Evolutionary conservation across 2,797 vertebrate genomes (phyloP), one percentile per base, ranked within the genome.

Genomic region (Melanotaenia trifasciata): DNA sequence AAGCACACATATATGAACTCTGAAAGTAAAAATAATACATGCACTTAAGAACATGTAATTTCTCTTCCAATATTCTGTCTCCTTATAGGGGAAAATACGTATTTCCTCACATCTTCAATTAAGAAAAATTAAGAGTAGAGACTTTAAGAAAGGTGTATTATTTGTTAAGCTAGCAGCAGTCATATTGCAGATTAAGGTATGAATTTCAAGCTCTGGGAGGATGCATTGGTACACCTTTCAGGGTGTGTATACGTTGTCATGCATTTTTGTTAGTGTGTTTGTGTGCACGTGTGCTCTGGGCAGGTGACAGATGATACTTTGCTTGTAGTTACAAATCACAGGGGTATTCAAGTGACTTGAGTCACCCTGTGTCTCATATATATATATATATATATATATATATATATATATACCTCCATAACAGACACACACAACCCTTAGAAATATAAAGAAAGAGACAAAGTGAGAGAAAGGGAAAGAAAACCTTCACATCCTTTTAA

Each of bases 311-410:
- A 93, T 92, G 88, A 89, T 80, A 81, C 59, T 88, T 73, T 83
- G 64, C 84, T 47, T 83, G 74, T 87, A 65, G 87, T 87, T 86
- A 89, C 83, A 87, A 89, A 90, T 91, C 89, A 87, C 84, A 75
- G 60, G 70, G 81, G 76, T 63, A 70, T 74, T 74, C 66, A 60
- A 76, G 83, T 80, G 80, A 89, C 84, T 87, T 65, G 79, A 71
- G 80, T 85, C 43, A 45, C 69, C 81, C 64, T 63, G 57, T 14
- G 64, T 74, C 81, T 87, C 72, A 69, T 81, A 81, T 85, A 87
- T 78, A 85, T 80, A 30, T 30, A 30, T 30, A 30, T 26, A 26
- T 26, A 26, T 30, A 30, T 7, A 32, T 32, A 32, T 32, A 32
- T 30, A 30, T 30, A 30, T 30, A 2, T 30, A 30, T 30, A 30